phyloP scores from a whole-genome alignment of 2,888 invertebrate genomes.

The Leucophora obtusa region DNA sequence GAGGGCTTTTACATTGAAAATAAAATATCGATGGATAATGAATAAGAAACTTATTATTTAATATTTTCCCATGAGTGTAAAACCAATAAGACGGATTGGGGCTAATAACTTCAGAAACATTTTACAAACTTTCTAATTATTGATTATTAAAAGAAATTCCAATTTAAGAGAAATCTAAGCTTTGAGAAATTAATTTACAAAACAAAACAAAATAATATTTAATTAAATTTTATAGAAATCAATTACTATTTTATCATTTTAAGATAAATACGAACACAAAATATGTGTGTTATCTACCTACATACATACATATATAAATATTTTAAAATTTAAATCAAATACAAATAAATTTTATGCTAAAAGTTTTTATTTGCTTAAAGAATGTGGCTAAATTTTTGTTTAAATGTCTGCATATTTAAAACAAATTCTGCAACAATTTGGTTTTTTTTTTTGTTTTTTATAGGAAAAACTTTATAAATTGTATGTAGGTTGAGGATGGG shows the following conservation, averaged over 20 bases:
- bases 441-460: too few relatives aligned
- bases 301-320: too few relatives aligned
- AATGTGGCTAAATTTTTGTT: background rate
- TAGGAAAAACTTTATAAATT: too few relatives aligned
- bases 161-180: background rate
- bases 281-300: background rate
- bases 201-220: background rate
- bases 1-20: too few relatives aligned
- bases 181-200: background rate
- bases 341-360: background rate
- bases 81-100: too few relatives aligned
- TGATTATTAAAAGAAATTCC: background rate
- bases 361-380: background rate
- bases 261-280: background rate
- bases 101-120: too few relatives aligned
- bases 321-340: background rate
- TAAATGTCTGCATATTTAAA: constrained; percentile 5
- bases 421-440: background rate
- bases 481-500: background rate
- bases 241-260: background rate
- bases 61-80: too few relatives aligned
- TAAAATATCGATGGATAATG: too few relatives aligned
- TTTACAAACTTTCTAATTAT: background rate
- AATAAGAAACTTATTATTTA: too few relatives aligned
- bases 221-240: background rate